Conservation (phyloP, 1,140 invertebrate species). For the Triops longicaudatus region DNA sequence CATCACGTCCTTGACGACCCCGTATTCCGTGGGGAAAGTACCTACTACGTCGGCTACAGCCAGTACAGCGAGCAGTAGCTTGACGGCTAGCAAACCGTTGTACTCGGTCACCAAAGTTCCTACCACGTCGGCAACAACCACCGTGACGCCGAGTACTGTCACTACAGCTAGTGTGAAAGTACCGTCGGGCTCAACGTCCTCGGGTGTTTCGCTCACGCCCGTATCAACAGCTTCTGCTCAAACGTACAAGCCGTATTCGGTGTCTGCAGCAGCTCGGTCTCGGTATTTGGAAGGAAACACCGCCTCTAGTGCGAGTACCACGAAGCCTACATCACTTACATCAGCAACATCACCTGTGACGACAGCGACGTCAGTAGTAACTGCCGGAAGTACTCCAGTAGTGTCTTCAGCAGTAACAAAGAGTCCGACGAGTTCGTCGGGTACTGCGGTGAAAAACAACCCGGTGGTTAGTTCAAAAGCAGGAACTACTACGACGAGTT, state of each 20-base stretch:
- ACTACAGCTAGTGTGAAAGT: neutral
- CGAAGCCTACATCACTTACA: neutral
- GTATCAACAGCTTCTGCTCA: neutral
- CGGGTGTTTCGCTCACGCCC: neutral
- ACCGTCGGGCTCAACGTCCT: neutral
- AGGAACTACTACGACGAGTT: neutral
- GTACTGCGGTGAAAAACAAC: neutral
- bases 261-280: constrained; percentile 3
- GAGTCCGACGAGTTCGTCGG: neutral
- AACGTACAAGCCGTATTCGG: constrained; percentile 27
- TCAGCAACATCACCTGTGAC: neutral
- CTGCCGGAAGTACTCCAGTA: neutral
- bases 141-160: neutral
- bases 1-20: neutral
- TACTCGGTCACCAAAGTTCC: neutral
- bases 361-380: neutral
- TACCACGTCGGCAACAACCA: neutral
- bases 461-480: neutral
- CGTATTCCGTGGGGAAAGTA: neutral
- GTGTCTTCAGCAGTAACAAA: too few species aligned
- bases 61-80: neutral
- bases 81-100: neutral
- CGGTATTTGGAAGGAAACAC: constrained; percentile 18
- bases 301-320: neutral
- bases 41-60: neutral